A percentile compares a stretch with the other conserved stretches of the same genome.
Evolutionary conservation across 2,113 vertebrate genomes (phyloP).

Genomic region (Hippotragus niger): DNA sequence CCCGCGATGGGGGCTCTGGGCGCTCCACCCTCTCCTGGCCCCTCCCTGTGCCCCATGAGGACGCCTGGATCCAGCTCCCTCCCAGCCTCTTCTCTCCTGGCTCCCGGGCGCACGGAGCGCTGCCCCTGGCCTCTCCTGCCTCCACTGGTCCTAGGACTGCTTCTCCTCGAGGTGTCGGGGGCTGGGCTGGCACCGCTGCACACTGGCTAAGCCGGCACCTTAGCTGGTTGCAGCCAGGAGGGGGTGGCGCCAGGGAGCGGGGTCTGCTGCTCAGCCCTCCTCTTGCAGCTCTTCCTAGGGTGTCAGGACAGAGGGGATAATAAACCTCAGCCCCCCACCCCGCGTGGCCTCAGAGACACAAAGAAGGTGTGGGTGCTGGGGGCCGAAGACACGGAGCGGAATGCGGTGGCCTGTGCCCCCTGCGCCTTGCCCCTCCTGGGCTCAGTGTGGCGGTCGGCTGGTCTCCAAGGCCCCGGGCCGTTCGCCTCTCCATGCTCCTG

Average conservation of each 20-base stretch:
- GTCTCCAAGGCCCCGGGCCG: background rate
- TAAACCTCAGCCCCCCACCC: background rate
- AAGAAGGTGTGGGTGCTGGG: background rate
- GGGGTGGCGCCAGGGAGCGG: background rate
- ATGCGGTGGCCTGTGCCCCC: fast-evolving
- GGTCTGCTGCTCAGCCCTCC: background rate
- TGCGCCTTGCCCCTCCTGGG: too few relatives aligned
- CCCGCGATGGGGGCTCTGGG: background rate
- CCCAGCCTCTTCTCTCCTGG: background rate
- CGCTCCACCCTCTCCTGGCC: fast-evolving
- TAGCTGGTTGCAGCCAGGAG: background rate
- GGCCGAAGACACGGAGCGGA: fast-evolving
- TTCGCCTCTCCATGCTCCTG: fast-evolving
- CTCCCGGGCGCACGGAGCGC: background rate
- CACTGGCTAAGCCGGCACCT: too few relatives aligned
- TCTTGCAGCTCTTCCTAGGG: too few relatives aligned
- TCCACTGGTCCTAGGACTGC: background rate
- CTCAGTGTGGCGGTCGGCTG: fast-evolving
- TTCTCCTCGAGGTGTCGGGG: background rate
- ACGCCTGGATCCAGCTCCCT: background rate
- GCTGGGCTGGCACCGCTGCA: background rate
- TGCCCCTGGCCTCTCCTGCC: background rate
- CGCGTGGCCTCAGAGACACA: background rate
- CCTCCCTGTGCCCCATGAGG: background rate
- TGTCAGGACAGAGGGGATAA: background rate